A percentile compares a stretch with the other conserved stretches of the same genome.
These are phyloP conservation scores for Nematostella vectensis DNA, from an alignment of 92 coral and sea anemone genomes.

Conservation along the genomic window DNA sequence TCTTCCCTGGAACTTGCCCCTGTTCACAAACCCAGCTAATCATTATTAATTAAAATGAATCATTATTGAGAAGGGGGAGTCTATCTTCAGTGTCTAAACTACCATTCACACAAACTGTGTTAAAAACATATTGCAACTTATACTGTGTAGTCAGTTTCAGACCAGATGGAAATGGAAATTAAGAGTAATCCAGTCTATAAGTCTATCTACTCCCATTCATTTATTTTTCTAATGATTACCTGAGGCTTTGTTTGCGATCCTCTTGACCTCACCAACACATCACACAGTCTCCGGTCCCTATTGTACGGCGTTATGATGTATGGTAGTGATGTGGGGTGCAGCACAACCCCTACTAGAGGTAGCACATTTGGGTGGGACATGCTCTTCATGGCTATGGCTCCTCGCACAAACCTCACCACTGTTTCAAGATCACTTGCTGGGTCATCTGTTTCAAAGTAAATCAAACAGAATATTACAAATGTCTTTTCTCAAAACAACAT, in stretches of 20 bases:
- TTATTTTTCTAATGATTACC: conserved; percentile 32
- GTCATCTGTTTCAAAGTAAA: conserved; percentile 20
- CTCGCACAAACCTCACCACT: conserved; percentile 31
- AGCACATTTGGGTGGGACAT: conserved; percentile 54
- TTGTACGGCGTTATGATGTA: conserved; percentile 34
- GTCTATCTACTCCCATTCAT: too few relatives aligned
- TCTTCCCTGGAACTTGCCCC: too few relatives aligned
- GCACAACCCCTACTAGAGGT: conserved; percentile 52
- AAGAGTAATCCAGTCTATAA: too few relatives aligned
- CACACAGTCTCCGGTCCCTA: conserved; percentile 33
- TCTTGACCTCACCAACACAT: conserved; percentile 36
- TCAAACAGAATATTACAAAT: background rate
- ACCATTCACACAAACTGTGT: too few relatives aligned
- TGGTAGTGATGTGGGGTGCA: conserved; percentile 45
- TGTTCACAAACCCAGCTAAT: too few relatives aligned
- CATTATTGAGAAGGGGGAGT: too few relatives aligned
- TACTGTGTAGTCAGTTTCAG: too few relatives aligned
- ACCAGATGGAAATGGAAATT: too few relatives aligned
- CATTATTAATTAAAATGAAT: too few relatives aligned
- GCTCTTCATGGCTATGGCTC: conserved; percentile 35
- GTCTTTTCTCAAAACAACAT: background rate
- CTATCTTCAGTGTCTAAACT: too few relatives aligned
- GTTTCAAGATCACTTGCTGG: conserved; percentile 25
- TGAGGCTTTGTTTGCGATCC: conserved; percentile 25
- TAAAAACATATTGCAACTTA: too few relatives aligned